These are phyloP conservation scores for Morbakka virulenta DNA, from an alignment of 30 jellyfish, hydroid and myxozoan species.

Conservation along the genomic window DNA sequence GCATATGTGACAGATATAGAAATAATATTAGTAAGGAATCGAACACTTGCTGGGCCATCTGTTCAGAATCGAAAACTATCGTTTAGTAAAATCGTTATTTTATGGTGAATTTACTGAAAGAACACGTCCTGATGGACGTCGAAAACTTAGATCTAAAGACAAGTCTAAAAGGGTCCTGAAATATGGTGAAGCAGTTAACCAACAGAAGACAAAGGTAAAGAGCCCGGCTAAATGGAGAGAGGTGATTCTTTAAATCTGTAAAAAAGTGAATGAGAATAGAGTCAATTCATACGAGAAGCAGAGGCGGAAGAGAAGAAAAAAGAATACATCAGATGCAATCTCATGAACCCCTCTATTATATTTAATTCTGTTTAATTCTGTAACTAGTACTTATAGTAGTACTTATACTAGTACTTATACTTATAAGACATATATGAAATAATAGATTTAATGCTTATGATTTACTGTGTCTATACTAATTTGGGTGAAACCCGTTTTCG, in stretches of 20 bases:
- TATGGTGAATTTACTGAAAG: slow-evolving; percentile 1
- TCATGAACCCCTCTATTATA: too few relatives aligned
- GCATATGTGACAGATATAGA: background rate
- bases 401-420: too few relatives aligned
- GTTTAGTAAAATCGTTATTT: background rate
- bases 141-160: slow-evolving; percentile 8
- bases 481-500: too few relatives aligned
- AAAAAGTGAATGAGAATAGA: slow-evolving; percentile 51
- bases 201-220: slow-evolving; percentile 33
- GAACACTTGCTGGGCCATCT: background rate
- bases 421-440: too few relatives aligned
- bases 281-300: slow-evolving; percentile 14
- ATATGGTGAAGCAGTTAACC: slow-evolving; percentile 12
- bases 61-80: too few relatives aligned
- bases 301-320: slow-evolving; percentile 7
- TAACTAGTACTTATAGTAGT: too few relatives aligned
- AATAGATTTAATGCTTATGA: too few relatives aligned
- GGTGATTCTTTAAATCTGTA: slow-evolving; percentile 10
- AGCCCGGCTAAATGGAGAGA: slow-evolving; percentile 36
- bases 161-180: slow-evolving; percentile 30
- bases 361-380: too few relatives aligned
- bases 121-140: slow-evolving; percentile 44
- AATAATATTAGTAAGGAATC: background rate
- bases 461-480: too few relatives aligned
- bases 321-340: too few relatives aligned